Evolutionary conservation across 2,888 invertebrate species (phyloP).

Genomic region (Synanthedon myopaeformis): DNA sequence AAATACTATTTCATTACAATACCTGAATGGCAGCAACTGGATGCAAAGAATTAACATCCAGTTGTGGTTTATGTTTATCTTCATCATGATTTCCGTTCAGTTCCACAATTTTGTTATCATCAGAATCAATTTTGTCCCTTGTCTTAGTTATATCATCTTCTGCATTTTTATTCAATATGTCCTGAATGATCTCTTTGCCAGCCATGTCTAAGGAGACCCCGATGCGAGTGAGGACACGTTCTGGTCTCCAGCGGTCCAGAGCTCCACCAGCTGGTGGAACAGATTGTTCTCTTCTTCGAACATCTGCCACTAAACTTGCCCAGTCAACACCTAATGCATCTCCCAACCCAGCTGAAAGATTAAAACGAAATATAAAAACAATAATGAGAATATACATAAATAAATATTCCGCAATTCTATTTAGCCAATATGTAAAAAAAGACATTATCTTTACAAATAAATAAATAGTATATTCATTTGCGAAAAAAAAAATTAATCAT

Average conservation of each 20-base stretch:
- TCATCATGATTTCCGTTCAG: conserved; percentile 35
- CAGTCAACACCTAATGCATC: conserved; percentile 97
- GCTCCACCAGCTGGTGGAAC: conserved; percentile 68
- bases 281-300: conserved; percentile 67
- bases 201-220: conserved; percentile 85
- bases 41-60: conserved; percentile 45
- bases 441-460: too few species aligned
- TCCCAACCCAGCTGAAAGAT: conserved; percentile 73
- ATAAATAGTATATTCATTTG: too few species aligned
- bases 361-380: neutral
- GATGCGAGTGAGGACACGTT: conserved; percentile 81
- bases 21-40: conserved; percentile 70
- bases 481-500: too few species aligned
- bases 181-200: conserved; percentile 66
- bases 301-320: conserved; percentile 89
- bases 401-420: too few species aligned
- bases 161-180: conserved; percentile 42
- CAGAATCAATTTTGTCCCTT: conserved; percentile 16
- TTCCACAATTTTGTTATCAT: conserved; percentile 20
- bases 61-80: conserved; percentile 22
- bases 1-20: neutral
- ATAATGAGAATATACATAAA: too few species aligned
- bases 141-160: conserved; percentile 31
- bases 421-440: too few species aligned
- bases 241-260: conserved; percentile 84